These are phyloP conservation scores for fruit fly (Drosophila melanogaster) DNA, from an alignment of 1,140 invertebrate genomes.

Conservation along the genomic window Release_6_plus_ISO1_MT NT_033779.5:10080001-10080500, in stretches of 20 bases:
- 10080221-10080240: constrained; percentile 83
- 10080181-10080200: constrained; percentile 68
- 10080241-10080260: constrained; percentile 77
- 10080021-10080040: constrained; percentile 36
- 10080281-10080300: constrained; percentile 6
- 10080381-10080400: constrained; percentile 83
- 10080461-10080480: constrained; percentile 83
- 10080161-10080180: neutral
- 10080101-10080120: constrained; percentile 70
- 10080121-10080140: constrained; percentile 19
- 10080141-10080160: neutral
- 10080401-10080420: constrained; percentile 84
- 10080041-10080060: constrained; percentile 65
- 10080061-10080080: constrained; percentile 68
- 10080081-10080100: constrained; percentile 63
- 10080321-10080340: constrained; percentile 41
- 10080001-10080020: constrained; percentile 65
- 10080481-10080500: constrained; percentile 82
- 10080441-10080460: constrained; percentile 84
- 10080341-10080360: neutral
- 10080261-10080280: neutral
- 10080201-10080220: constrained; percentile 39
- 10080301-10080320: constrained; percentile 66
- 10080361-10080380: constrained; percentile 75
- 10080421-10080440: constrained; percentile 83